A percentile compares a stretch with the other conserved stretches of the same genome.
Evolutionary conservation across 2,797 vertebrate species (phyloP).

Genomic region (Pteronotus mesoamericanus): DNA sequence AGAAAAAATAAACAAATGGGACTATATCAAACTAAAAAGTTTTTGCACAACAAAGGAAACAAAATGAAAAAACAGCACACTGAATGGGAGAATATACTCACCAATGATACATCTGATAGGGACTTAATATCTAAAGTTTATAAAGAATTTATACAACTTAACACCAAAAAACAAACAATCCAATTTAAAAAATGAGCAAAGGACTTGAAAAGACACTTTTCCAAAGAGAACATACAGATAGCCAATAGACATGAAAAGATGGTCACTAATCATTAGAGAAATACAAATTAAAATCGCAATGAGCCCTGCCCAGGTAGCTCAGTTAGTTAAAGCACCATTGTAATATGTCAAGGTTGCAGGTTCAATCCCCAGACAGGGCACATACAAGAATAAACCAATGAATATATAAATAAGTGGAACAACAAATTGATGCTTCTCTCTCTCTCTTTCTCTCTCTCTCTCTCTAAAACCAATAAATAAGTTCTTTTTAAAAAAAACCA

Average conservation of each 20-base stretch:
- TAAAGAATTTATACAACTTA: not conserved
- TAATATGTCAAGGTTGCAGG: too few species aligned
- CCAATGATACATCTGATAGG: not conserved
- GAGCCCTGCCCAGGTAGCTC: too few species aligned
- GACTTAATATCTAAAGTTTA: not conserved
- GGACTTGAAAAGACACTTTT: not conserved
- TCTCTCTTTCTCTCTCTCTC: too few species aligned
- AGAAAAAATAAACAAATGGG: not conserved
- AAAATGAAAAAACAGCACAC: not conserved
- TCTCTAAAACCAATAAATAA: too few species aligned
- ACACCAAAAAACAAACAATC: not conserved
- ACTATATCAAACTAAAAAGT: not conserved
- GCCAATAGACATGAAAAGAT: not conserved
- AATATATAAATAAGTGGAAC: too few species aligned
- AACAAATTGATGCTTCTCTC: too few species aligned
- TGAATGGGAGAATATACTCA: not conserved
- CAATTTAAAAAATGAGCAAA: not conserved
- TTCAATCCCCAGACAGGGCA: too few species aligned
- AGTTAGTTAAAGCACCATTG: too few species aligned
- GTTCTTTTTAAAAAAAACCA: not conserved
- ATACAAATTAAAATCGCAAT: not conserved
- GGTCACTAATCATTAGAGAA: not conserved
- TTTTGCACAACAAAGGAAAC: not conserved
- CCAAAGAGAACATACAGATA: not conserved
- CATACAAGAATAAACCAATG: too few species aligned